Base-by-base conservation (phyloP, 2,113 vertebrate genomes). In the Sisor rabdophorus region DNA sequence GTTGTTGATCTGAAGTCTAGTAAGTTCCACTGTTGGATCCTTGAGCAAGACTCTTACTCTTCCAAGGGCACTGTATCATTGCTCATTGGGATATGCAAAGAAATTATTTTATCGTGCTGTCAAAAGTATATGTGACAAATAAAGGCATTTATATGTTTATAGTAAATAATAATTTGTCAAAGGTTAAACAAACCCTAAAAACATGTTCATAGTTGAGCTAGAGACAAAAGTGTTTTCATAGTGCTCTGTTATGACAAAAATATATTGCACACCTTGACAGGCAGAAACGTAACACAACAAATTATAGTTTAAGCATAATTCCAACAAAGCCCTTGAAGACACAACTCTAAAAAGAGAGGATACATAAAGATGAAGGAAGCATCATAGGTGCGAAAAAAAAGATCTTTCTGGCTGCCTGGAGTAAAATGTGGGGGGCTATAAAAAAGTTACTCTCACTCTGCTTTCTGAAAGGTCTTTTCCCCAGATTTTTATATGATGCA, bases 231-330 rank as follows among this genome's bases (percentile, higher is more conserved):
- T n/a, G n/a, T n/a, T n/a, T n/a, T n/a, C n/a, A n/a, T n/a, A n/a
- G n/a, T n/a, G n/a, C 5, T 32, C 17, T 26, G 16, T 48, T 48
- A 8, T 48, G n/a, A 26, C 40, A 48, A 47, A 2, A 58, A 50
- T 81, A 32, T 20, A 74, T 83, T 83, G 80, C 65, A 53, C 63
- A 80, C 26, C 71, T 60, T 71, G 1, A 56, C 73, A 76, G 75
- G 77, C 60, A 32, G 3, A 15, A 80, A 68, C 75, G n/a, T 65
- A 72, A 79, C 82, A 85, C 81, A 84, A 84, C 73, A 74, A 32
- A 61, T 75, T 59, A 86, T 87, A 47, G 76, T 85, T 83, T 77
- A 26, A 0, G 19, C 20, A 61, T 80, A 71, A 85, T 82, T 85
- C 79, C 73, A 73, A 71, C 71, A 80, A 63, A 73, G 80, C 80